A percentile compares a stretch with the other conserved stretches of the same genome.
Evolutionary conservation across 2,113 vertebrate species (phyloP).

Genomic region (Nerophis lumbriciformis): DNA sequence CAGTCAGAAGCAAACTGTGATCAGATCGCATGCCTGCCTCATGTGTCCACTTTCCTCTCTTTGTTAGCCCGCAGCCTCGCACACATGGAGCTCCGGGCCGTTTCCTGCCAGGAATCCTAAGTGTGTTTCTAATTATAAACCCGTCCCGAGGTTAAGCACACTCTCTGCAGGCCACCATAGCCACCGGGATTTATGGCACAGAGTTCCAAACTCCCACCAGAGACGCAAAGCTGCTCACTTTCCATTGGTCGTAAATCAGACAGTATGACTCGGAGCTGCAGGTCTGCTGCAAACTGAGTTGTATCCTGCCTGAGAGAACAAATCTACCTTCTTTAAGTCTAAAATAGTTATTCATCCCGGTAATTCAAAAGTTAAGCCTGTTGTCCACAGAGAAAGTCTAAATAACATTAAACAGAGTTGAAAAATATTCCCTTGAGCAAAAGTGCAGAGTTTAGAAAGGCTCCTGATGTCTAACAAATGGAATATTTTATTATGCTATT

Average conservation of each 20-base stretch:
- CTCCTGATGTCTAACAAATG: too few species aligned
- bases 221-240: slow-evolving; percentile 31
- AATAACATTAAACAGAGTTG: neutral
- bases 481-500: too few species aligned
- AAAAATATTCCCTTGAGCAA: neutral
- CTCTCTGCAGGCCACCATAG: slow-evolving; percentile 41
- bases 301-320: slow-evolving; percentile 17
- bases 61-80: slow-evolving; percentile 54
- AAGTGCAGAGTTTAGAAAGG: neutral
- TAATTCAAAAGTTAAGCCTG: slow-evolving; percentile 3
- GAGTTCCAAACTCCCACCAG: slow-evolving; percentile 13
- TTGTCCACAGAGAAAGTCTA: neutral
- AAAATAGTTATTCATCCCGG: neutral
- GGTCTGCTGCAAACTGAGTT: slow-evolving; percentile 15
- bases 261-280: slow-evolving; percentile 28
- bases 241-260: slow-evolving; percentile 35
- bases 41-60: slow-evolving; percentile 69
- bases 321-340: slow-evolving; percentile 6
- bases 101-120: slow-evolving; percentile 60
- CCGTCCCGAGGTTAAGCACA: slow-evolving; percentile 43
- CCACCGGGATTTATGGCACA: slow-evolving; percentile 50
- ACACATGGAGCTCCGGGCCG: slow-evolving; percentile 36
- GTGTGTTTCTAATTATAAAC: slow-evolving; percentile 74
- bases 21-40: slow-evolving; percentile 54
- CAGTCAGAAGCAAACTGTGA: slow-evolving; percentile 43